Base-by-base conservation (phyloP, 2,888 invertebrate species). In the Leptinotarsa peninsularis region DNA sequence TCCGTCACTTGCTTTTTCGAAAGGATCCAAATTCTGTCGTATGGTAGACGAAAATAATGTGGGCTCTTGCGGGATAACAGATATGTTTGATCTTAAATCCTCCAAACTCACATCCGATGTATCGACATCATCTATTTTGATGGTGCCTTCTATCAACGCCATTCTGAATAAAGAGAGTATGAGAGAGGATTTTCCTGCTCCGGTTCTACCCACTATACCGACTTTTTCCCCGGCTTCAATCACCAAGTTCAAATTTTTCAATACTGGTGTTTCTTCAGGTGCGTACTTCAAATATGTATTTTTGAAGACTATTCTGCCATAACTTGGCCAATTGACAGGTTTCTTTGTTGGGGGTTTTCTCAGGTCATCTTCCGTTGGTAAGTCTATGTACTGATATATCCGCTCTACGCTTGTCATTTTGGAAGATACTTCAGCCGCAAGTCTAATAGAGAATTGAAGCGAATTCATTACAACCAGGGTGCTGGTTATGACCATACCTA, bases 51-150 rank as follows among this genome's bases (percentile, higher is more conserved):
- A 94, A 86, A 97, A 96, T 23, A 96, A 87, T 56, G 96, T 93
- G 0, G 96, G 96, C 84, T 96, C 76, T 60, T 5, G 97, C 0
- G 97, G 97, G 84, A 98, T 97, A 76, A 98, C 97, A 0, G 97
- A 94, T 73, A 98, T 94, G 82, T 93, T 94, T 67, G 91, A 91
- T 67, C 97, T 90, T 23, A 98, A 89, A 83, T 95, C 94, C 86
- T 94, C 91, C 5, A 97, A 89, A 1, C 94, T 94, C 63, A 97
- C 91, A 17, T 89, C 89, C 49, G 90, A 91, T 0, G 92, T 93
- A 74, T 94, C 91, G 0, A 96, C 86, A 17, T 91, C 92, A 85
- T 97, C 97, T 75, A 98, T 94, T 76, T 89, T 87, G 49, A 97
- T 92, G 18, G 89, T 86, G 1, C 97, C 97, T 67, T 93, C 93